Evolutionary conservation across 2,797 vertebrate species (phyloP).

Genomic region (Moxostoma hubbsi): DNA sequence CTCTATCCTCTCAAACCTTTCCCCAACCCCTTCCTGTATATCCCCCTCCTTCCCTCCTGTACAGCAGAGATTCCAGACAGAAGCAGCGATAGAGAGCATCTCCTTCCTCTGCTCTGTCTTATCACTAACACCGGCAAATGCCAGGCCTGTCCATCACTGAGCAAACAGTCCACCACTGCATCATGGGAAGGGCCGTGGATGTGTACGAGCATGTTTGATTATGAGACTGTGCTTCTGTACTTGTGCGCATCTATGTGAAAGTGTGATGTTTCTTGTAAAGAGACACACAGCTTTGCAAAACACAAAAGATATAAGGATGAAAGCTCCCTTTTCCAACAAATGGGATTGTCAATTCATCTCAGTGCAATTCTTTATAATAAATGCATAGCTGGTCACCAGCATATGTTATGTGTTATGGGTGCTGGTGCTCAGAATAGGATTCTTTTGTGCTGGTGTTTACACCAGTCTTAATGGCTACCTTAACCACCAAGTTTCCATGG

Average conservation of each 20-base stretch:
- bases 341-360: too few species aligned
- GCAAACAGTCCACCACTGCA: constrained; percentile 32
- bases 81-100: constrained; percentile 5
- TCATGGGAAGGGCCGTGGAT: constrained; percentile 24
- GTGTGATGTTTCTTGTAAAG: neutral
- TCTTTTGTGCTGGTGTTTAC: too few species aligned
- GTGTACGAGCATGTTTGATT: constrained; percentile 42
- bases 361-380: too few species aligned
- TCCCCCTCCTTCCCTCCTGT: neutral
- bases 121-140: constrained; percentile 78
- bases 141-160: constrained; percentile 78
- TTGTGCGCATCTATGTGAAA: neutral
- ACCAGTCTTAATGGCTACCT: too few species aligned
- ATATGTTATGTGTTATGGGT: too few species aligned
- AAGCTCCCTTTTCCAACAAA: too few species aligned
- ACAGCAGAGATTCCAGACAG: constrained; percentile 24
- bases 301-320: too few species aligned
- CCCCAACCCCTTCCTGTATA: constrained; percentile 22
- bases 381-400: too few species aligned
- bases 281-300: neutral
- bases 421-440: too few species aligned
- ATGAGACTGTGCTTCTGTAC: constrained; percentile 3
- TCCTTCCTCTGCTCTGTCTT: constrained; percentile 63
- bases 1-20: constrained; percentile 52
- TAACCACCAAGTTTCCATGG: too few species aligned